Base-by-base conservation (phyloP, 2,113 vertebrate genomes). In the Peucedramus taeniatus region DNA sequence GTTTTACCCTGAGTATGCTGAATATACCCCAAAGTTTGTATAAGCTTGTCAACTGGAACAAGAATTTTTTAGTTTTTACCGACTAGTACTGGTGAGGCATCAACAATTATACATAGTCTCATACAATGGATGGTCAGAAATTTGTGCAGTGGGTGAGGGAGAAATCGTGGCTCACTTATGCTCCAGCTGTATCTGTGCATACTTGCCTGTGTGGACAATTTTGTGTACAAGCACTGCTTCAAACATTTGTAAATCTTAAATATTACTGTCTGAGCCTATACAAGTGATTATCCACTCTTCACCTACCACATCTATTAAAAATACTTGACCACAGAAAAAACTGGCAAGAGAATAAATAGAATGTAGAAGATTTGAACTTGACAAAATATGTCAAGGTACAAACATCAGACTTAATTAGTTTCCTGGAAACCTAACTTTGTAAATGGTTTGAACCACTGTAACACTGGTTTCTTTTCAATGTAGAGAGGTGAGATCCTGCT, bases 111-210 rank as follows among this genome's bases (percentile, higher is more conserved):
- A 5, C 7, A 19, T 4, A 53, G 30, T 33, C 3, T 69, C 6
- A 28, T 23, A 26, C 4, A 64, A 8, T 18, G 8, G 18, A 28
- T 37, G 11, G 31, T 27, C 30, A 75, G 28, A 39, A 84, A 49
- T 14, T 14, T 0, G 0, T 56, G 37, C n/a, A 26, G 24, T 37
- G 39, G 7, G 4, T 53, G n/a, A 74, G 4, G 4, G 22, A 66
- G 17, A 51, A 74, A 57, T 18, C 3, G 11, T 13, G 6, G 4
- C 20, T 63, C 7, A 3, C 10, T 56, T 15, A 37, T 20, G 37
- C 11, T 50, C 26, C 17, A 35, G 75, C 10, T 2, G 1, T 30
- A 57, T 18, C 56, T 61, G 3, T 47, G 20, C 23, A 30, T 26
- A 13, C 13, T 56, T 54, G 6, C 7, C 11, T 56, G 3, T 17